Conservation (phyloP, 2,797 vertebrate genomes). For the Anguilla pacifica region DNA sequence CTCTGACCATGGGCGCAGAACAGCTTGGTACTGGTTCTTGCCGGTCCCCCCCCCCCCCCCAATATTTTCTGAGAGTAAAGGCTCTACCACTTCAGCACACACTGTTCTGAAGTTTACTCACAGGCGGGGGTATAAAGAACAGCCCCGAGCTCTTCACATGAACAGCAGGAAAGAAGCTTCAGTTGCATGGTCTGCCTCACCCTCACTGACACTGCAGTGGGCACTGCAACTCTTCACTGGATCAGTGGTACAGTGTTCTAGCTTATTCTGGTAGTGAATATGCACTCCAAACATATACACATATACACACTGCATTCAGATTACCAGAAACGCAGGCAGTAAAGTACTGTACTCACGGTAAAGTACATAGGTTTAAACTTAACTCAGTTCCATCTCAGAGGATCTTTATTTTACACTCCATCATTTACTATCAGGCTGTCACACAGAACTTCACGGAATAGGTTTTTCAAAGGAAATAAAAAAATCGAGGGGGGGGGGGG, state of each 20-base stretch:
- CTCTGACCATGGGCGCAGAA: background rate
- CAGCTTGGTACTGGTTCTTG: background rate
- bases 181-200: background rate
- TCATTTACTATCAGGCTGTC: background rate
- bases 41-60: background rate
- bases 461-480: background rate
- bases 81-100: background rate
- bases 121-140: background rate
- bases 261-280: background rate
- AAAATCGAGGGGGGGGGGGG: background rate
- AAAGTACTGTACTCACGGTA: no score
- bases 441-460: constrained; percentile 12
- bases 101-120: background rate
- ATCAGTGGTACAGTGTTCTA: no score
- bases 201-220: no score
- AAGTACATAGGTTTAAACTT: no score
- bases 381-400: background rate
- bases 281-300: no score
- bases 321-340: no score
- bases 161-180: background rate
- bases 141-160: background rate
- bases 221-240: background rate
- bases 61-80: background rate
- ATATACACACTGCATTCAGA: no score
- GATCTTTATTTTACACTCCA: background rate